Conservation (phyloP, 2,113 vertebrate species). For the Scomber colias region DNA sequence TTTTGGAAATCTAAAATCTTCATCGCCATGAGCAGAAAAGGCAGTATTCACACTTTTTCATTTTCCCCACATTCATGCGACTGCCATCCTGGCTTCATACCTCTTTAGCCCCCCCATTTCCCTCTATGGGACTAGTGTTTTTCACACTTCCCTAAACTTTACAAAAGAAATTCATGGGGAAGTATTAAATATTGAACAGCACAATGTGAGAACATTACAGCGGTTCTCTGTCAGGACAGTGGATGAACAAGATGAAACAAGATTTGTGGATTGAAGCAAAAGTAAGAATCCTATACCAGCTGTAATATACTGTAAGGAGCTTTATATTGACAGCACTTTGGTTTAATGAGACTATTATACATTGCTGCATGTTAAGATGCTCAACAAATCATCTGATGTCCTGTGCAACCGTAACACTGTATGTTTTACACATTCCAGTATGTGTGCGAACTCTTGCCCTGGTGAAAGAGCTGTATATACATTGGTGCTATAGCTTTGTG, state of each 20-base stretch:
- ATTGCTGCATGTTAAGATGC: too few relatives aligned
- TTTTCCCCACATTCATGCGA: conserved; percentile 3
- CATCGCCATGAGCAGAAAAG: conserved; percentile 10
- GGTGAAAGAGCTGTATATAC: conserved; percentile 25
- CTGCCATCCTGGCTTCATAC: conserved; percentile 1
- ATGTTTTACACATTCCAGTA: conserved; percentile 23
- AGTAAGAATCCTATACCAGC: conserved; percentile 1
- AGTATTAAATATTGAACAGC: conserved; percentile 73
- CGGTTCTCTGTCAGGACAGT: conserved; percentile 2
- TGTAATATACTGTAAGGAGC: neutral
- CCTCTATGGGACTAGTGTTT: conserved; percentile 45
- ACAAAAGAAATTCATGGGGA: conserved; percentile 61
- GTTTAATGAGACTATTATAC: neutral
- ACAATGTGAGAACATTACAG: conserved; percentile 31
- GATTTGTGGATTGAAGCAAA: conserved; percentile 36
- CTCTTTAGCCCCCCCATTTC: conserved; percentile 1
- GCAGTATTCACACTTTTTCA: conserved; percentile 11
- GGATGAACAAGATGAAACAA: conserved; percentile 28
- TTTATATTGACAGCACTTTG: neutral
- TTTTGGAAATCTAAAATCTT: conserved; percentile 2
- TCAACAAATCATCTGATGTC: too few relatives aligned
- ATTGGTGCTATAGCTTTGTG: conserved; percentile 32
- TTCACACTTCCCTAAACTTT: conserved; percentile 72
- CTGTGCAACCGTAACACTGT: conserved; percentile 23
- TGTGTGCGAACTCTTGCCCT: conserved; percentile 12